Evolutionary conservation across 1,140 invertebrate genomes (phyloP), one percentile per base, ranked within the genome.

Genomic region (Triops cancriformis): DNA sequence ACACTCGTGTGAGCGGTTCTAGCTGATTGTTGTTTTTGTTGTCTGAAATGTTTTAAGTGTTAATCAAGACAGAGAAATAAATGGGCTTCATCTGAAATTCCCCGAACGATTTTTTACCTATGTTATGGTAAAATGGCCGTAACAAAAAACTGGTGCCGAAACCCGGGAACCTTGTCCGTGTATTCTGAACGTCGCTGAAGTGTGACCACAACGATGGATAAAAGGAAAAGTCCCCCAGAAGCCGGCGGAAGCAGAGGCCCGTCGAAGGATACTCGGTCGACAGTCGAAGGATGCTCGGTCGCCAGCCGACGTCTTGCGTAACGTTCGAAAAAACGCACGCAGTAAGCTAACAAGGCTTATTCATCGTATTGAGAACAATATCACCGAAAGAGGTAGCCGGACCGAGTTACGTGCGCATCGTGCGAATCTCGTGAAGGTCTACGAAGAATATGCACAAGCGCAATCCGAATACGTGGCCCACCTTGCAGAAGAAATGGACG

Each of bases 381-480:
- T 75, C 42, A n/a, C 28, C n/a, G 74, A 75, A n/a, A 23, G 74
- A n/a, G 31, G 31, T 0, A 75, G 28, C 28, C n/a, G 74, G 1
- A 75, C 74, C 28, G 74, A 75, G 74, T 4, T 75, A 1, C 23
- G 28, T 37, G 74, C 42, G 11, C 1, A 75, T 42, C 74, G 74
- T 3, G 28, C 74, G 0, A 37, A 26, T 42, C 28, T 75, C 11
- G 28, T 27, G 14, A 27, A 75, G n/a, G 42, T 75, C n/a, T 2
- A 37, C 1, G 74, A 75, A 42, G 4, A 75, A 31, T 75, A 27
- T n/a, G 28, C 4, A 18, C 1, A 31, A 26, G 28, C 28, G 12
- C 74, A 75, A 26, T 23, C 28, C n/a, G 42, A 3, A 1, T 75
- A 75, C 42, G 4, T 75, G n/a, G n/a, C 74, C 11, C 28, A 26